Conservation (phyloP, 1,140 invertebrate genomes). For the Druon quercuslanigerum region DNA sequence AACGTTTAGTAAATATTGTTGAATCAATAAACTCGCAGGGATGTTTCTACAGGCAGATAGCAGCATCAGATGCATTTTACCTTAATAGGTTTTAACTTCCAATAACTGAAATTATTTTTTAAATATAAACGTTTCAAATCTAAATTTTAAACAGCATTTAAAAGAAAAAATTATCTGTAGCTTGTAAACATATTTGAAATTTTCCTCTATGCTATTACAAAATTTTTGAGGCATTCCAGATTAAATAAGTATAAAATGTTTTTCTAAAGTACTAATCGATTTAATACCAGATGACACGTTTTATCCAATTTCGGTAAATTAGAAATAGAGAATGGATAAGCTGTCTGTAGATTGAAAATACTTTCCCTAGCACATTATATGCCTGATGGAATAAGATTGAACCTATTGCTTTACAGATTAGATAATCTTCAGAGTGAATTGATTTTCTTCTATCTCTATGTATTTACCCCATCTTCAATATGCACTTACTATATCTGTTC, state of each 20-base stretch:
- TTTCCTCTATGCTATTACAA: too few species aligned
- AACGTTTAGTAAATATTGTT: constrained; percentile 13
- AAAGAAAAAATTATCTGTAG: too few species aligned
- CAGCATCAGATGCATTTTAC: background rate
- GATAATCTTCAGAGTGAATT: constrained; percentile 7
- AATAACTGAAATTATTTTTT: too few species aligned
- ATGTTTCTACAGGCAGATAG: background rate
- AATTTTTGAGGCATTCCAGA: too few species aligned
- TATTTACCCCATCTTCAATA: background rate
- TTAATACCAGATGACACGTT: too few species aligned
- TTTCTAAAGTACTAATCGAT: too few species aligned
- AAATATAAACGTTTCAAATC: too few species aligned
- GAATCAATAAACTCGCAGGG: constrained; percentile 3
- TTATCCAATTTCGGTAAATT: too few species aligned
- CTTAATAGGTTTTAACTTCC: too few species aligned
- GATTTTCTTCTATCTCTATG: background rate
- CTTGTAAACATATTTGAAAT: too few species aligned
- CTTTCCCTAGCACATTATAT: background rate
- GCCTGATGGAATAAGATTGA: constrained; percentile 1
- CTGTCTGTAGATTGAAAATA: background rate
- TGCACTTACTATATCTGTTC: background rate
- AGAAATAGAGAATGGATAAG: background rate
- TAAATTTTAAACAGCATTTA: too few species aligned
- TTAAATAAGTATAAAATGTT: too few species aligned
- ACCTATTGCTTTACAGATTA: background rate